A percentile compares a stretch with the other conserved stretches of the same genome.
phyloP scores from a whole-genome alignment of 2,888 invertebrate genomes.

The Hirtodrosophila trivittata region DNA sequence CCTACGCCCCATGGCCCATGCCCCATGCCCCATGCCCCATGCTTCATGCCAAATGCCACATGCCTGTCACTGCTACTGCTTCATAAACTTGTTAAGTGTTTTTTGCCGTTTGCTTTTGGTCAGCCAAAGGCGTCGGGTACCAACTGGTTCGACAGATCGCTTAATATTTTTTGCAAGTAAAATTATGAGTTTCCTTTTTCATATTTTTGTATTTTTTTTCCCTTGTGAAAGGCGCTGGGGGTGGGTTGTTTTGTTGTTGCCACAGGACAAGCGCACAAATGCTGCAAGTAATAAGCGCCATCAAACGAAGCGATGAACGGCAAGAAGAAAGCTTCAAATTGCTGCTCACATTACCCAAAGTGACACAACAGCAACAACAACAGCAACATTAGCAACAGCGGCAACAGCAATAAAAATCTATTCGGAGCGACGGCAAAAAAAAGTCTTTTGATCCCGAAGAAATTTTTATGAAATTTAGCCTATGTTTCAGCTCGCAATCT shows the following conservation, averaged over 20 bases:
- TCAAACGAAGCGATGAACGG: slow-evolving; percentile 23
- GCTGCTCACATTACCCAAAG: slow-evolving; percentile 15
- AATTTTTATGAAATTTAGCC: slow-evolving; percentile 21
- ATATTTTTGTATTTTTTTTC: no score
- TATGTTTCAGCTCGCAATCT: no score
- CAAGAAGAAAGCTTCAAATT: slow-evolving; percentile 13
- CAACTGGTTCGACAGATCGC: no score
- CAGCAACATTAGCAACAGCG: slow-evolving; percentile 2
- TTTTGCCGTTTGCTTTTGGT: slow-evolving; percentile 42
- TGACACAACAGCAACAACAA: slow-evolving; percentile 14
- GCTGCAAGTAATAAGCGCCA: slow-evolving; percentile 58
- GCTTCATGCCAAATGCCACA: background rate
- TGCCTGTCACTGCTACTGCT: slow-evolving; percentile 27
- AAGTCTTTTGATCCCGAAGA: slow-evolving; percentile 18
- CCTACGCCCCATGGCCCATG: background rate
- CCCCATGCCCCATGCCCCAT: background rate
- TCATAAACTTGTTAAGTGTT: slow-evolving; percentile 63
- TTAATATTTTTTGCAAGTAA: slow-evolving; percentile 38
- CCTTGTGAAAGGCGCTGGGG: no score
- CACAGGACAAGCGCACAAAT: slow-evolving; percentile 31
- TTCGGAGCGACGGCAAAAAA: slow-evolving; percentile 14
- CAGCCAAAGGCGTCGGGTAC: slow-evolving; percentile 29
- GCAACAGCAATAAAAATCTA: slow-evolving; percentile 40
- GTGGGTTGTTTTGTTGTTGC: slow-evolving; percentile 39
- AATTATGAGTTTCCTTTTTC: slow-evolving; percentile 44